phyloP scores from a whole-genome alignment of 2,113 vertebrate species.

The Embiotoca jacksoni region DNA sequence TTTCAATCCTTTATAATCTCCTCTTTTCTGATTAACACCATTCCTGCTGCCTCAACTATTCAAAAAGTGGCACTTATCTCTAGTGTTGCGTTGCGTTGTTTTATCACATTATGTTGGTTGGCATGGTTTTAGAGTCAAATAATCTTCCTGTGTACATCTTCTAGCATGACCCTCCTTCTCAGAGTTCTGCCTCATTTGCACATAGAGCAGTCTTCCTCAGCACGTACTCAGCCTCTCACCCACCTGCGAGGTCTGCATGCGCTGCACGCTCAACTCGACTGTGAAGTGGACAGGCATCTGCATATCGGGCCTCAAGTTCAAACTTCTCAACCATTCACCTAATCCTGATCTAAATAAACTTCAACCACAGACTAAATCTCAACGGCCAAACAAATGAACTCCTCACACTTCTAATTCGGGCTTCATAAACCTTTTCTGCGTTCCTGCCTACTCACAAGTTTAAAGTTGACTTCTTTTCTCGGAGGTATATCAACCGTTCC shows the following conservation, averaged over 20 bases:
- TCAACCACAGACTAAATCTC: conserved; percentile 28
- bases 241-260: conserved; percentile 87
- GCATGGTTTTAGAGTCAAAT: conserved; percentile 99
- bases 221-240: conserved; percentile 79
- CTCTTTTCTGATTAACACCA: conserved; percentile 82
- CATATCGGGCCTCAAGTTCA: conserved; percentile 65
- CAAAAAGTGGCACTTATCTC: conserved; percentile 99
- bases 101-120: conserved; percentile 99
- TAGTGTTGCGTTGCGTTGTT: conserved; percentile 95
- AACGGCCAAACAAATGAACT: conserved; percentile 34
- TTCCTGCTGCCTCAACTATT: conserved; percentile 85
- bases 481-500: conserved; percentile 64
- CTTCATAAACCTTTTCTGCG: conserved; percentile 31
- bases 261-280: conserved; percentile 88
- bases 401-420: conserved; percentile 75
- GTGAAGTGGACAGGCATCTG: conserved; percentile 87
- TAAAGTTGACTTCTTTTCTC: conserved; percentile 69
- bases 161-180: conserved; percentile 99
- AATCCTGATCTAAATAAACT: conserved; percentile 41
- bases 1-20: conserved; percentile 72
- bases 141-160: conserved; percentile 99
- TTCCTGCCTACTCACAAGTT: conserved; percentile 80
- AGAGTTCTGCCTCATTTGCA: conserved; percentile 94
- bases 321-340: conserved; percentile 52
- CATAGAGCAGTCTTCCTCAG: conserved; percentile 82